These are phyloP conservation scores for Epinotia nisella DNA, from an alignment of 2,888 invertebrate species.

Conservation along the genomic window DNA sequence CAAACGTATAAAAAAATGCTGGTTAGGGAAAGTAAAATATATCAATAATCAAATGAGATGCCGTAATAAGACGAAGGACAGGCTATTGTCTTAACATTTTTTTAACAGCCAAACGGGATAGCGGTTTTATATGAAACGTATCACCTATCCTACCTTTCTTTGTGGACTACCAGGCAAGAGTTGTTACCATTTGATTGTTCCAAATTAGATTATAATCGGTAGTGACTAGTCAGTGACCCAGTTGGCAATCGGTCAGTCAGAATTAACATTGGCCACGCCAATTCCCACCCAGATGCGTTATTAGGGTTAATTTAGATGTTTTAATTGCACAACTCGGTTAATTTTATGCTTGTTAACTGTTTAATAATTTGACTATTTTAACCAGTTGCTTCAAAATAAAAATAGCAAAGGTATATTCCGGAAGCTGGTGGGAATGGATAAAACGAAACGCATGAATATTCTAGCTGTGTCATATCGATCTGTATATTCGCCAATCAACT, in stretches of 20 bases:
- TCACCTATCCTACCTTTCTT: background rate
- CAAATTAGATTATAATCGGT: constrained; percentile 38
- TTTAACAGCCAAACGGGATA: too few relatives aligned
- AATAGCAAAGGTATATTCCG: background rate
- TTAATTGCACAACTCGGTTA: constrained; percentile 27
- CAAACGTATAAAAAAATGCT: too few relatives aligned
- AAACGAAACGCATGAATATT: too few relatives aligned
- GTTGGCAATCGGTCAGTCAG: constrained; percentile 31
- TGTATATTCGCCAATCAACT: too few relatives aligned
- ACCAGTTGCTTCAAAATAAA: background rate
- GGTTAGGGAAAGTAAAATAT: too few relatives aligned
- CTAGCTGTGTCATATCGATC: too few relatives aligned
- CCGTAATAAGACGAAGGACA: too few relatives aligned
- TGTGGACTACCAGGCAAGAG: background rate
- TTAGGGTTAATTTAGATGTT: constrained; percentile 38
- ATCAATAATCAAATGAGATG: too few relatives aligned
- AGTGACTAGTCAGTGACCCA: constrained; percentile 24
- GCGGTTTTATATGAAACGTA: background rate
- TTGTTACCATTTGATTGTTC: constrained; percentile 1
- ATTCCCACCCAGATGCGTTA: constrained; percentile 33
- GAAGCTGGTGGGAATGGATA: too few relatives aligned
- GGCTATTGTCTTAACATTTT: too few relatives aligned
- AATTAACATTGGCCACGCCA: constrained; percentile 44
- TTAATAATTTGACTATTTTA: constrained; percentile 3
- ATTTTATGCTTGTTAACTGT: constrained; percentile 28